Base-by-base conservation (phyloP, 53 echinoderm and acorn worm species). In the Glandiceps talaboti region DNA sequence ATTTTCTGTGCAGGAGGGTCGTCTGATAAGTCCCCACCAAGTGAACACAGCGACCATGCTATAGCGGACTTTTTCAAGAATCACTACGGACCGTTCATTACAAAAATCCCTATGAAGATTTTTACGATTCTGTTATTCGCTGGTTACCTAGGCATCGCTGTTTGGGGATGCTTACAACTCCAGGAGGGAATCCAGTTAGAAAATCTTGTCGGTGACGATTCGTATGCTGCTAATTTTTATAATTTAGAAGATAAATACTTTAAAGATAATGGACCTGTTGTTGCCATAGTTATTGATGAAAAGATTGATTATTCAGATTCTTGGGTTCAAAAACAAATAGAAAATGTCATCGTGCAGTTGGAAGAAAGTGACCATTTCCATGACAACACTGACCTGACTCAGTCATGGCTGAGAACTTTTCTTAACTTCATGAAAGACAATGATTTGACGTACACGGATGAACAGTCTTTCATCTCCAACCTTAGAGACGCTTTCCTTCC, bases 1-100 rank as follows among this genome's bases (percentile, higher is more conserved):
- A 80, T 95, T 14, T 88, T 90, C 30, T 95, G 95, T 33, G 82
- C 95, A 25, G 95, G 95, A 26, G 90, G 90, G 0, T 31, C 77
- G 27, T 83, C 86, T 1, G 30, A 33, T 29, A 26, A 82, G 29
- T 73, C 77, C 14, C 29, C 12, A 0, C 27, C 76, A 1, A 80
- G 73, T 25, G 73, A 78, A 32, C 31, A 72, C 14, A 26, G 75
- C 29, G 85, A 86, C 0, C 92, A 91, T 32, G 84, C 80, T 0
- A 27, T 80, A 27, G 88, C 85, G 88, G 30, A 80, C 20, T 91
- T 91, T 79, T 91, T 91, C 77, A 89, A 32, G 45, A 75, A 86
- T 30, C 28, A 73, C 64, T 92, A 80, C 76, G 87, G 89, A 0
- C 92, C 86, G 0, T 73, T 92, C 25, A 76, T 92, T n/a, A 82